Evolutionary conservation across 2,888 invertebrate genomes (phyloP), one percentile per base, ranked within the genome.

Genomic region (Drosophila nr. fundita): DNA sequence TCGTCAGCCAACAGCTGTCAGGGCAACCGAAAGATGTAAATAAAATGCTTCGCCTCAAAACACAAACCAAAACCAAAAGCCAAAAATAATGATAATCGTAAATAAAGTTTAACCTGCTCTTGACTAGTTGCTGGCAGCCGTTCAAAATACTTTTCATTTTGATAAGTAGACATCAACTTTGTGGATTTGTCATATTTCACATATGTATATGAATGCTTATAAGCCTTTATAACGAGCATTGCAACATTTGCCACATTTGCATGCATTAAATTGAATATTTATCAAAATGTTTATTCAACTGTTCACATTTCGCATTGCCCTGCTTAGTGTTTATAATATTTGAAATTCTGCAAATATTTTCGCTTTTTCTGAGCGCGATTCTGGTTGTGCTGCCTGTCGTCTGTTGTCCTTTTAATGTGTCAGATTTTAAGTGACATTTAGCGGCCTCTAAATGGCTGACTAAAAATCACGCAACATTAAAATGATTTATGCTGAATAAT

Each of bases 401-500:
- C 63, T 50, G 64, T 61, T 70, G 73, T 68, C 63, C 75, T 79
- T 79, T 87, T 81, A 87, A 85, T 81, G 86, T 87, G 85, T 74
- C 79, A 85, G 77, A 87, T 79, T 87, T 86, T 86, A 87, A 86
- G 87, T 86, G 87, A 86, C 85, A 82, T 76, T 86, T 85, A 83
- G 78, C 83, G 81, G 77, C 80, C 77, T 79, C 81, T 86, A 86
- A 86, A 86, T 87, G 83, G 85, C 83, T 79, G 81, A 83, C 88
- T 80, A 83, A 86, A 85, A 87, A 86, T 86, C 85, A 87, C 85
- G 87, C 84, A 88, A 88, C 87, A 87, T 89, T 81, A 84, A 87
- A 78, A 87, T 87, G 89, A 87, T 87, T 87, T 89, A 89, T 85
- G 89, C 82, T 80, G 82, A 87, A 81, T 87, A 87, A 87, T 89